A percentile compares a stretch with the other conserved stretches of the same genome.
Evolutionary conservation across 2,113 vertebrate genomes (phyloP).

Genomic region (Himantopus leucocephalus): DNA sequence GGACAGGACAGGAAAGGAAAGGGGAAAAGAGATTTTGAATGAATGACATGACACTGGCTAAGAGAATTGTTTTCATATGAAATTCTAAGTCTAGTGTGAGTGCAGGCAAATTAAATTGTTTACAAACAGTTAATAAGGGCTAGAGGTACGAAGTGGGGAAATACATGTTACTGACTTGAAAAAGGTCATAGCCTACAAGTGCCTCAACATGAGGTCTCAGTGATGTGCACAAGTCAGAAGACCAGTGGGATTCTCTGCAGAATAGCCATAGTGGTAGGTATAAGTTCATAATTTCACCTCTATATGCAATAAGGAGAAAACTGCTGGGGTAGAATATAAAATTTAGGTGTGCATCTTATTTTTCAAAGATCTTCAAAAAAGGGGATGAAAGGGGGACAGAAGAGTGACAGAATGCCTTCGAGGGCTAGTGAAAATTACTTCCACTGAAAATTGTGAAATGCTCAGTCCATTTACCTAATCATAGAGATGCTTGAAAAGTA

Average conservation of each 20-base stretch:
- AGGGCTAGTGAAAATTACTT: not conserved
- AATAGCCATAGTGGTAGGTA: not conserved
- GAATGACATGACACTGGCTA: not conserved
- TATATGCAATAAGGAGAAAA: not conserved
- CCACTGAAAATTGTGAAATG: not conserved
- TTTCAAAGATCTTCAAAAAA: not conserved
- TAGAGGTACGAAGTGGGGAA: not conserved
- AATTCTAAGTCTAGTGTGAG: not conserved
- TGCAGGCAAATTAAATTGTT: not conserved
- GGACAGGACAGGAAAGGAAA: not conserved
- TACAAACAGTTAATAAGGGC: not conserved
- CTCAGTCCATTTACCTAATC: not conserved
- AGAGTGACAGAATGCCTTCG: not conserved
- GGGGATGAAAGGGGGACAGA: not conserved
- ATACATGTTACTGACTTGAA: not conserved
- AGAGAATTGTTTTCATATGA: not conserved
- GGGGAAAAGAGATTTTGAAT: not conserved
- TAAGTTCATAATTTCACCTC: not conserved
- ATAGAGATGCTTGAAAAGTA: not conserved
- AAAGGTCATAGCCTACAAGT: not conserved
- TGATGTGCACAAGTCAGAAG: accelerated
- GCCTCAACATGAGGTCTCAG: not conserved
- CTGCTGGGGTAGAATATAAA: not conserved
- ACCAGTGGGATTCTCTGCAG: not conserved
- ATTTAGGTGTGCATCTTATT: not conserved